These are phyloP conservation scores for Prochilodus magdalenae DNA, from an alignment of 2,113 vertebrate genomes.

Conservation along the genomic window DNA sequence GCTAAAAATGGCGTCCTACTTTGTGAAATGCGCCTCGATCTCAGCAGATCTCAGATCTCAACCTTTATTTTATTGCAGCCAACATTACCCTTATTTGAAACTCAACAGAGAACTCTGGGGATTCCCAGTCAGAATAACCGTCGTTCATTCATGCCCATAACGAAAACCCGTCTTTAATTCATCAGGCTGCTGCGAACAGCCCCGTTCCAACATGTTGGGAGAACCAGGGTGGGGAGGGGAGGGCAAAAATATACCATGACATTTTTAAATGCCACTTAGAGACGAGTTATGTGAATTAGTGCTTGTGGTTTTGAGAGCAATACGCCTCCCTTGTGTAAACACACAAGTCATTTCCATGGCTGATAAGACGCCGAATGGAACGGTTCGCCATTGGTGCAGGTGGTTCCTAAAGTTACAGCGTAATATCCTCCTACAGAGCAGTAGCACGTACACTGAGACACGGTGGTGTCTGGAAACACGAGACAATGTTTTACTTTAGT, in stretches of 20 bases:
- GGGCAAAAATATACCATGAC: neutral
- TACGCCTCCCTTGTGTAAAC: constrained; percentile 52
- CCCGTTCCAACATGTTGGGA: constrained; percentile 14
- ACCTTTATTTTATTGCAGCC: too few relatives aligned
- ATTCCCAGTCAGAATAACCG: neutral
- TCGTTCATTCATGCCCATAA: neutral
- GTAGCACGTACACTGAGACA: neutral
- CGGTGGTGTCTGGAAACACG: too few relatives aligned
- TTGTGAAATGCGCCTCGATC: too few relatives aligned
- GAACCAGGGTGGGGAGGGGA: neutral
- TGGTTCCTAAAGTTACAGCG: constrained; percentile 9
- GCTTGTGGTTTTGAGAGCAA: constrained; percentile 52
- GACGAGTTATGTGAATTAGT: constrained; percentile 38
- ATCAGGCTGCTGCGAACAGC: neutral
- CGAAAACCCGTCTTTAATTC: neutral
- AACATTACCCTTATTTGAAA: too few relatives aligned
- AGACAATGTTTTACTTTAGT: too few relatives aligned
- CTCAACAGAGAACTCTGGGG: too few relatives aligned
- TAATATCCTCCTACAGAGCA: neutral
- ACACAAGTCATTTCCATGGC: constrained; percentile 53
- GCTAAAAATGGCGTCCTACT: too few relatives aligned
- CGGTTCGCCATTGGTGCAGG: constrained; percentile 3
- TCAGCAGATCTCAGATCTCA: too few relatives aligned
- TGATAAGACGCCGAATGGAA: constrained; percentile 47
- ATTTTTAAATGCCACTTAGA: constrained; percentile 50